Conservation (phyloP, 2,888 invertebrate species). For the Dyspetes luteomarginatus region DNA sequence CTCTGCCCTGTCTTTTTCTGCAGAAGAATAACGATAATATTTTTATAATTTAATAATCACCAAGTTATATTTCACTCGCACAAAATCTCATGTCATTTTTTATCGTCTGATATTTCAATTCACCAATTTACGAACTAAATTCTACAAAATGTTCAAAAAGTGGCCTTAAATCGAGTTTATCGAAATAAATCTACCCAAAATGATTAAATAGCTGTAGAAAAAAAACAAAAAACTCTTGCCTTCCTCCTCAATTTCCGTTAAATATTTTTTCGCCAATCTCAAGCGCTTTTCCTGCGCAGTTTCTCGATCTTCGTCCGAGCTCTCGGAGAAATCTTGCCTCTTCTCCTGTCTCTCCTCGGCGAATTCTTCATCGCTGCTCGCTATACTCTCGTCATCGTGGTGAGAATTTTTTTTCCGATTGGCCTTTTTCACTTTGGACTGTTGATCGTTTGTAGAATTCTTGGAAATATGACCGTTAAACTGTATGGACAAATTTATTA, state of each 20-base stretch:
- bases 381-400: conserved; percentile 79
- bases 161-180: not conserved
- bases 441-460: conserved; percentile 58
- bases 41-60: no score
- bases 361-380: conserved; percentile 80
- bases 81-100: no score
- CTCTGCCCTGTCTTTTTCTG: conserved; percentile 88
- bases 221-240: conserved; percentile 80
- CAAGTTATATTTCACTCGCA: no score
- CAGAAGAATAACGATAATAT: not conserved
- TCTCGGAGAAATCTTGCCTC: conserved; percentile 59
- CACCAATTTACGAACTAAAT: no score
- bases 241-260: conserved; percentile 93
- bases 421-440: conserved; percentile 69
- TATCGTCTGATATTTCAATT: no score
- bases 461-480: conserved; percentile 64
- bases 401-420: conserved; percentile 65
- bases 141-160: no score
- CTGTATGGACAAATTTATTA: no score
- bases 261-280: conserved; percentile 94
- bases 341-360: conserved; percentile 77
- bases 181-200: not conserved
- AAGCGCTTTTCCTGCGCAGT: conserved; percentile 96
- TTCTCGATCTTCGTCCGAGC: conserved; percentile 88
- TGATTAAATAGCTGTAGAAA: not conserved